phyloP scores from a whole-genome alignment of 1,140 invertebrate species.

The Centruroides vittatus region DNA sequence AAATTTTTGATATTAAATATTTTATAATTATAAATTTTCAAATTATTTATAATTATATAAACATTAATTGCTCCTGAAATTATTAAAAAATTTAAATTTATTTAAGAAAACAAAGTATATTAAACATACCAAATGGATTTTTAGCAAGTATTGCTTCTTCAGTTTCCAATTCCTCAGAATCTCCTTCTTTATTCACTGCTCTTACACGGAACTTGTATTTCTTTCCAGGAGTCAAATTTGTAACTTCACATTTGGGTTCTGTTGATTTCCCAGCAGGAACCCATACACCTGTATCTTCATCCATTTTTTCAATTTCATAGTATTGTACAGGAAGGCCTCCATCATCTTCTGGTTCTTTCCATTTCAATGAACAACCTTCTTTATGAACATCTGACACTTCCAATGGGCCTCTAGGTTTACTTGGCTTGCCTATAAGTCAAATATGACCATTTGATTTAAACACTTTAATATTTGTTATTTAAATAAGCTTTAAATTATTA shows the following conservation, averaged over 20 bases:
- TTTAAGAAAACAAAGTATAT: neutral
- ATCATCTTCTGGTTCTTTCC: slow-evolving; percentile 84
- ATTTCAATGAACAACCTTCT: slow-evolving; percentile 83
- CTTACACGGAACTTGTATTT: slow-evolving; percentile 97
- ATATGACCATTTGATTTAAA: no score
- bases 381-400: slow-evolving; percentile 81
- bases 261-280: slow-evolving; percentile 67
- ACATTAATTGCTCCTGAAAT: no score
- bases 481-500: neutral
- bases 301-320: slow-evolving; percentile 94
- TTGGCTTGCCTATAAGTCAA: slow-evolving; percentile 42
- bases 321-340: slow-evolving; percentile 83
- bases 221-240: slow-evolving; percentile 79
- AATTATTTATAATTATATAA: no score
- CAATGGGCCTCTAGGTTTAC: slow-evolving; percentile 78
- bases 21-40: no score
- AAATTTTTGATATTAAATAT: no score
- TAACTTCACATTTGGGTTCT: slow-evolving; percentile 66
- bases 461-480: no score
- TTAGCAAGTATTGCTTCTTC: slow-evolving; percentile 70
- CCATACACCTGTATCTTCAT: slow-evolving; percentile 82
- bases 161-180: slow-evolving; percentile 88
- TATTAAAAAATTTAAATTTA: neutral
- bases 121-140: slow-evolving; percentile 56
- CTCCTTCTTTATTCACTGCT: slow-evolving; percentile 95